Evolutionary conservation across 2,888 invertebrate genomes (phyloP).

Genomic region (Fragum whitleyi): DNA sequence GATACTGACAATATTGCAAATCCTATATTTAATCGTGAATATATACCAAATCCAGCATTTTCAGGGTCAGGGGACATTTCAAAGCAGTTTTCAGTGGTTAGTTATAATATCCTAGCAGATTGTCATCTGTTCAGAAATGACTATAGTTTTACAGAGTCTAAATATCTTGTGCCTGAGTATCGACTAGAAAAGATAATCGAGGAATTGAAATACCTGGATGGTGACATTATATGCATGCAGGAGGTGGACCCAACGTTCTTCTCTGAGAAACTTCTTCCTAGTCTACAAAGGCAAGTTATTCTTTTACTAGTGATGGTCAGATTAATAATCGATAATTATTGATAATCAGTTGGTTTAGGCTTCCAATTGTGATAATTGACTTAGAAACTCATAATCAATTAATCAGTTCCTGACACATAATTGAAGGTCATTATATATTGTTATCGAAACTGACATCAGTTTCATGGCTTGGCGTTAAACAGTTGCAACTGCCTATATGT

Average conservation of each 20-base stretch:
- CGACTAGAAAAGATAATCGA: slow-evolving; percentile 79
- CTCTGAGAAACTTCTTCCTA: slow-evolving; percentile 69
- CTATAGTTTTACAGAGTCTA: slow-evolving; percentile 75
- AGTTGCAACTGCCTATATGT: too few relatives aligned
- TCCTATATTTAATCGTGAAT: slow-evolving; percentile 72
- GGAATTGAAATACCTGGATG: slow-evolving; percentile 80
- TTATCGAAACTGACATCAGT: too few relatives aligned
- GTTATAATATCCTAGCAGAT: slow-evolving; percentile 84
- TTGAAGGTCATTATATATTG: too few relatives aligned
- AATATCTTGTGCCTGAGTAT: slow-evolving; percentile 74
- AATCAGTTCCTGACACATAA: too few relatives aligned
- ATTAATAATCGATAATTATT: too few relatives aligned
- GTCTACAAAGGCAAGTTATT: slow-evolving; percentile 71
- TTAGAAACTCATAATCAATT: too few relatives aligned
- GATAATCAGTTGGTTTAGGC: too few relatives aligned
- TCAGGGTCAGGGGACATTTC: slow-evolving; percentile 59
- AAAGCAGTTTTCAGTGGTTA: slow-evolving; percentile 80
- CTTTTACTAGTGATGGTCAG: too few relatives aligned
- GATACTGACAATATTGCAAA: slow-evolving; percentile 33
- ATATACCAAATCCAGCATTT: slow-evolving; percentile 72
- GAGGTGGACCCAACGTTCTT: slow-evolving; percentile 82
- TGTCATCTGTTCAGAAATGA: slow-evolving; percentile 78
- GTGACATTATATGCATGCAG: slow-evolving; percentile 84
- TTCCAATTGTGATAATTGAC: too few relatives aligned
- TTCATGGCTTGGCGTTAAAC: too few relatives aligned